These are phyloP conservation scores for Caradrina kadenii DNA, from an alignment of 2,888 invertebrate genomes.

Conservation along the genomic window DNA sequence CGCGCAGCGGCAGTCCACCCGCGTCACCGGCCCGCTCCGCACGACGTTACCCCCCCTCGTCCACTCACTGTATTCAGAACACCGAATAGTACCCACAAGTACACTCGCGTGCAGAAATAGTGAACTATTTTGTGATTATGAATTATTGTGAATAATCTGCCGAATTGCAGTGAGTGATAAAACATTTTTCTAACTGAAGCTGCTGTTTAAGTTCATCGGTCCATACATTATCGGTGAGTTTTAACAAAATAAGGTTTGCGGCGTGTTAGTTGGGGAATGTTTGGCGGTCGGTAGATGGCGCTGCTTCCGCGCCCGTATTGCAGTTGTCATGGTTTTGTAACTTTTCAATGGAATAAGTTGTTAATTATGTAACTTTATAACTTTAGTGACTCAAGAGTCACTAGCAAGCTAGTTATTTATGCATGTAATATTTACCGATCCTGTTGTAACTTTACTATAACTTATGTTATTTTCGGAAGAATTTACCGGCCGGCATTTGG, in stretches of 20 bases:
- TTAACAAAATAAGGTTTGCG: constrained; percentile 56
- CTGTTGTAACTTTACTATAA: background rate
- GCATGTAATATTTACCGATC: background rate
- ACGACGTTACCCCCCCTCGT: constrained; percentile 63
- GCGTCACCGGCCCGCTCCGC: constrained; percentile 69
- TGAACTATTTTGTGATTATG: constrained; percentile 49
- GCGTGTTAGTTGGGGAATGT: constrained; percentile 48
- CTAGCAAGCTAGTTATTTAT: background rate
- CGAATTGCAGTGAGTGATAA: constrained; percentile 50
- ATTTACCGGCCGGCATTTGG: constrained; percentile 27
- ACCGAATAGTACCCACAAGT: constrained; percentile 56
- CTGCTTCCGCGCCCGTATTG: constrained; percentile 81
- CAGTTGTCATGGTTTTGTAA: constrained; percentile 80
- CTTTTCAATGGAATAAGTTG: constrained; percentile 65
- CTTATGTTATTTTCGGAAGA: constrained; percentile 1
- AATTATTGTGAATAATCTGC: constrained; percentile 46
- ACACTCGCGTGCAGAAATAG: constrained; percentile 57
- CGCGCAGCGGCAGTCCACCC: constrained; percentile 78
- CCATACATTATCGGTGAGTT: constrained; percentile 63
- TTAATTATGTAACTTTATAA: constrained; percentile 71
- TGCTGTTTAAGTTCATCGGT: constrained; percentile 36
- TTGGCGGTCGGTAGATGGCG: constrained; percentile 81
- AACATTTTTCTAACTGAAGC: constrained; percentile 41
- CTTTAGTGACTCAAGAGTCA: background rate
- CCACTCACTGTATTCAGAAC: constrained; percentile 55